Evolutionary conservation across 2,797 vertebrate species (phyloP), one percentile per base, ranked within the genome.

Genomic region (Lycodopsis pacificus): DNA sequence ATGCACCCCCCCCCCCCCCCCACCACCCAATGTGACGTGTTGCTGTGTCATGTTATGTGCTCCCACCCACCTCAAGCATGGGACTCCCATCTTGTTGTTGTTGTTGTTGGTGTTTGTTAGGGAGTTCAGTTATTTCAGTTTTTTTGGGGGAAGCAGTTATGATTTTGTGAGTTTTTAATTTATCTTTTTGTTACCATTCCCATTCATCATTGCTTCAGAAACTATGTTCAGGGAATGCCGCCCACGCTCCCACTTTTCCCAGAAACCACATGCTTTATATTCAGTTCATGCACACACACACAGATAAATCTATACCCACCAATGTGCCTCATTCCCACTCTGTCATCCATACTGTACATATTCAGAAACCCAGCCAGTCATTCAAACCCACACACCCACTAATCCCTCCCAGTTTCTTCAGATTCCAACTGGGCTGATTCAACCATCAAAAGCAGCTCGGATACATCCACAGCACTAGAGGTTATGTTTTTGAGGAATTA

Each of bases 1-100:
- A 86, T 92, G 80, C 81, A 65, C 83, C 81, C 64, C 61, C 63
- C 63, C 65, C 83, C 81, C 64, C 61, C 63, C 63, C n/a, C n/a
- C n/a, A n/a, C n/a, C 40, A 54, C 82, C 73, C 77, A 62, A 10
- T 86, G 91, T 91, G 87, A 87, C 44, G 80, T 90, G 79, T 82
- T 86, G 82, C 80, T 13, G 85, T 94, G 85, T 94, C 90, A 88
- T 90, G 90, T 88, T 65, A 72, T 73, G 68, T 89, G 83, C 86
- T 77, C 88, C 89, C 86, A 77, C 80, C 85, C 87, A 77, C 87
- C 83, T 71, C 17, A 83, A 87, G 94, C 94, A 95, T 94, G 94
- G 82, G 87, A 90, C 81, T 88, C 87, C 80, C 92, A 91, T 86
- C 68, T 84, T 73, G 84, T 85, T 20, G 71, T 80, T 30, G 59